Conservation (phyloP, 2,797 vertebrate species). For the Lagocephalus sceleratus region DNA sequence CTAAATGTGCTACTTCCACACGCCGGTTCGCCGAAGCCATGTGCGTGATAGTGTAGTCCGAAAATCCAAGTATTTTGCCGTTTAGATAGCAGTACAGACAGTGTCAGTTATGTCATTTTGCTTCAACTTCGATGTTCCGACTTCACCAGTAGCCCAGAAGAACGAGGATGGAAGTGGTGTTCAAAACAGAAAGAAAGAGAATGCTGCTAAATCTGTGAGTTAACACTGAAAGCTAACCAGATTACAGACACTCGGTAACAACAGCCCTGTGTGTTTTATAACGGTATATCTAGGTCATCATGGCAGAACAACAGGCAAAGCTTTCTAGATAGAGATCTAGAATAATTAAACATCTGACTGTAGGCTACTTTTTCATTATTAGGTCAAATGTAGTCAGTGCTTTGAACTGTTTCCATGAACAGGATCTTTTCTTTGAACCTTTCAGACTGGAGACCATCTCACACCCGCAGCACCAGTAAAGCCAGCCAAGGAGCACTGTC, state of each 20-base stretch:
- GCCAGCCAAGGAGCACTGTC: constrained; percentile 69
- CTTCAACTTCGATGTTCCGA: constrained; percentile 75
- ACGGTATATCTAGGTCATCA: too few relatives aligned
- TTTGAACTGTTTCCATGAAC: background rate
- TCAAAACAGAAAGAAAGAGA: constrained; percentile 23
- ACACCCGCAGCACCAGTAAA: constrained; percentile 50
- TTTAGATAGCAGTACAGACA: background rate
- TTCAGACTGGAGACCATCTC: constrained; percentile 32
- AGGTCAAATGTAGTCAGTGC: too few relatives aligned
- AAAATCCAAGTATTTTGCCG: background rate
- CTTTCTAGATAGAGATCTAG: too few relatives aligned
- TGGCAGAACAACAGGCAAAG: too few relatives aligned
- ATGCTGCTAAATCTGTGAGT: constrained; percentile 49
- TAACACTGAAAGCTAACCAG: constrained; percentile 5
- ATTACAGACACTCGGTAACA: background rate
- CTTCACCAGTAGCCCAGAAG: constrained; percentile 12
- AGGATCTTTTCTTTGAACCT: constrained; percentile 30
- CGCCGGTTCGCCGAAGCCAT: constrained; percentile 14
- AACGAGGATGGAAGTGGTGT: constrained; percentile 13
- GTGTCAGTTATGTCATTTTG: constrained; percentile 71
- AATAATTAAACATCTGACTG: too few relatives aligned
- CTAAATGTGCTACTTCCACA: background rate
- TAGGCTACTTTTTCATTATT: too few relatives aligned
- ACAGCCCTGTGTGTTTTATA: too few relatives aligned
- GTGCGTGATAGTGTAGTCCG: constrained; percentile 3